phyloP scores from a whole-genome alignment of 2,113 vertebrate species.

The Gallinago undulata region DNA sequence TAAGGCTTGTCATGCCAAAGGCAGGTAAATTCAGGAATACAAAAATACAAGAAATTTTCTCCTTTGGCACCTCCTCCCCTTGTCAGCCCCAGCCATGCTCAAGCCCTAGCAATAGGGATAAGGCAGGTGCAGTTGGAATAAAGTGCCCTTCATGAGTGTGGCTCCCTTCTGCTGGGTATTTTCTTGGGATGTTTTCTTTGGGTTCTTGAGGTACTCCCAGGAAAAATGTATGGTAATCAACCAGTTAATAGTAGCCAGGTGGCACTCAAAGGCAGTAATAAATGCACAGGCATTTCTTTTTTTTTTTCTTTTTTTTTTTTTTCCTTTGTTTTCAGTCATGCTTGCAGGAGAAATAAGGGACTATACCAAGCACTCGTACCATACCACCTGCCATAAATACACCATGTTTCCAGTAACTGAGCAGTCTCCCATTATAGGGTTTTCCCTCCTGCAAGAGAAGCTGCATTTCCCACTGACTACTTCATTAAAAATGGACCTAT shows the following conservation, averaged over 20 bases:
- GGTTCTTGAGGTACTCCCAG: background rate
- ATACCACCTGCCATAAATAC: background rate
- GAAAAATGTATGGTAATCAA: background rate
- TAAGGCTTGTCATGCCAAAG: background rate
- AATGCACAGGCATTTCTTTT: background rate
- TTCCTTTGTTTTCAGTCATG: background rate
- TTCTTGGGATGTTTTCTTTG: background rate
- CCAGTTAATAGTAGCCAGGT: background rate
- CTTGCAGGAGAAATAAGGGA: background rate
- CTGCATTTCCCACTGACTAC: background rate
- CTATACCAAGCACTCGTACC: background rate
- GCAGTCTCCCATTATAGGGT: background rate
- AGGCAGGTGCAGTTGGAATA: background rate
- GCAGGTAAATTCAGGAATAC: background rate
- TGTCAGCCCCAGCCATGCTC: background rate
- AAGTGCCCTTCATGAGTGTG: background rate
- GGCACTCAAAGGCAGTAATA: background rate
- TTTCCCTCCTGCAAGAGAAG: constrained; percentile 2
- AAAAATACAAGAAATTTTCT: background rate
- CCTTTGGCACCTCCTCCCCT: background rate
- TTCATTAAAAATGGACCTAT: background rate
- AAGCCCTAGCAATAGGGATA: background rate
- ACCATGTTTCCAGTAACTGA: background rate
- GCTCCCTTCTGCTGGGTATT: background rate
- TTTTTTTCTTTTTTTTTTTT: background rate